Base-by-base conservation (phyloP, 2,888 invertebrate species). In the Choristoneura rosaceana region DNA sequence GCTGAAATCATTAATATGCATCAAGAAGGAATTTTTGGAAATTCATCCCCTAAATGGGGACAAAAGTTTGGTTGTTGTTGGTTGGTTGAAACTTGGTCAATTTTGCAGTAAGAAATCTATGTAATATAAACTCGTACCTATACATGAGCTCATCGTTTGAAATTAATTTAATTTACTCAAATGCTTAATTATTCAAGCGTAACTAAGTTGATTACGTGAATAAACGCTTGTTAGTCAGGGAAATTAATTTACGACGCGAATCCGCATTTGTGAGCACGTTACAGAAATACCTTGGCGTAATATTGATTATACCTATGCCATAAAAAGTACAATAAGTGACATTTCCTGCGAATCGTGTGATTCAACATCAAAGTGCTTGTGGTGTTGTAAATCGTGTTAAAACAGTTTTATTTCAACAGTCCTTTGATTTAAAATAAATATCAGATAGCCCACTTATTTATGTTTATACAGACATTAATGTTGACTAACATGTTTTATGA, bases 321-420 rank as follows among this genome's bases (percentile, higher is more conserved):
- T 69, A 55, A 62, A 69, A 45, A 55, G 55, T 58, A 64, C 58
- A 70, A 64, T 70, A 70, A 64, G 58, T 64, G 58, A 38, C 70
- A 64, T 64, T 70, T 70, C 63, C 63, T 63, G 70, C 70, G 70
- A 70, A 47, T 63, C 69, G 52, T 55, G 59, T 60, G 62, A 64
- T 64, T 63, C 41, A 25, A 70, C 70, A 70, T 70, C 70, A 70
- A 65, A 70, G 70, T 55, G 61, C n/a, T 50, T 47, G 50, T 52
- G 59, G 60, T 66, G 50, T 41, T 60, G 45, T 60, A 70, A 70
- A 70, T 70, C 15, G 17, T 70, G 55, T 58, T 70, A 60, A 60
- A 60, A 60, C 65, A 60, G 50, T 61, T 50, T 41, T 70, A 70
- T 66, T 66, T 70, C 65, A 70, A 70, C 41, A 38, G 12, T 58